Percentiles rank a stretch among this genome's conserved stretches.
phyloP scores from a whole-genome alignment of 2,113 vertebrate genomes.

The Neolamprologus hecqui region DNA sequence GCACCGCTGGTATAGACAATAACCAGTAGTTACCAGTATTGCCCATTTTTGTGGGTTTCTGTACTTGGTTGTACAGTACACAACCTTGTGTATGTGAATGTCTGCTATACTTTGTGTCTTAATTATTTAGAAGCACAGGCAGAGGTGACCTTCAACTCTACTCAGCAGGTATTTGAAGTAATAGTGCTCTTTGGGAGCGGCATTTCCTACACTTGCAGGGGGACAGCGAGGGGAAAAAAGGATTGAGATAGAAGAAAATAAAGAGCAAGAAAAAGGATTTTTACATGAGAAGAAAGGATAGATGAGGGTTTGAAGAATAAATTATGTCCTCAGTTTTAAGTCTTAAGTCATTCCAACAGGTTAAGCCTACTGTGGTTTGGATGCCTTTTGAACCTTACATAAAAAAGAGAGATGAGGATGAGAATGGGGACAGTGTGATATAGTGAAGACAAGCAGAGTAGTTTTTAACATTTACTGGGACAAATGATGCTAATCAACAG shows the following conservation, averaged over 20 bases:
- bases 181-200: background rate
- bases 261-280: background rate
- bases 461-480: background rate
- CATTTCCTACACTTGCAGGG: background rate
- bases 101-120: slow-evolving; percentile 11
- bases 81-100: background rate
- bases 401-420: background rate
- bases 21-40: background rate
- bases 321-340: background rate
- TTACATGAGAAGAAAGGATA: background rate
- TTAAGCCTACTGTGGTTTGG: background rate
- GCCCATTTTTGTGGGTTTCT: background rate
- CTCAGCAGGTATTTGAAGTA: slow-evolving; percentile 1
- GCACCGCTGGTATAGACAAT: background rate
- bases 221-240: background rate
- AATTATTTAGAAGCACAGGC: slow-evolving; percentile 16
- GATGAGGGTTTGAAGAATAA: background rate
- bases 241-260: background rate
- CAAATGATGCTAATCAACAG: background rate
- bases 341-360: background rate
- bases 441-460: background rate
- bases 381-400: background rate
- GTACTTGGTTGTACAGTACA: background rate
- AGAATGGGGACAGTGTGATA: background rate
- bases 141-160: background rate